These are phyloP conservation scores for Oncorhynchus kisutch DNA, from an alignment of 2,113 vertebrate genomes.

Conservation along the genomic window DNA sequence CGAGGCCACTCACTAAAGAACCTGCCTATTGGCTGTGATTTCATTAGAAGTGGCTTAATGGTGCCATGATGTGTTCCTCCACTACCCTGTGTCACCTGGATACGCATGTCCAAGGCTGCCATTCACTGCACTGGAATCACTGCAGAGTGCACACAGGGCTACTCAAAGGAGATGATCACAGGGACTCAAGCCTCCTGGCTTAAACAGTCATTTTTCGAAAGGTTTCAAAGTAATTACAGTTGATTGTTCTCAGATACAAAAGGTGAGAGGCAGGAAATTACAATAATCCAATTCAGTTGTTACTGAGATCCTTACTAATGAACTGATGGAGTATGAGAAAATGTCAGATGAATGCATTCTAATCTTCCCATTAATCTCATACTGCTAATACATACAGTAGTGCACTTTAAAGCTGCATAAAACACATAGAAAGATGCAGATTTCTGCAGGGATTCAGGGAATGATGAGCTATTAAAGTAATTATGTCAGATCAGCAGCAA, in stretches of 20 bases:
- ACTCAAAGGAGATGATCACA: not conserved
- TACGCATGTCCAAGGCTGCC: slow-evolving; percentile 18
- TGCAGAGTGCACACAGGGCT: slow-evolving; percentile 1
- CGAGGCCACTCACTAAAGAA: slow-evolving; percentile 25
- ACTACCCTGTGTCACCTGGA: slow-evolving; percentile 38
- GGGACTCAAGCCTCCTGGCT: not conserved
- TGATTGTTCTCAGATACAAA: too few relatives aligned
- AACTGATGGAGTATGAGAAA: not conserved
- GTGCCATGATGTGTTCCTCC: slow-evolving; percentile 69
- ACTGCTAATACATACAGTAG: not conserved
- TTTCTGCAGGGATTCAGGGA: not conserved
- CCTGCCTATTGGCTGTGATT: slow-evolving; percentile 63
- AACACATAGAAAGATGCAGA: not conserved
- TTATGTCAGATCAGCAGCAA: not conserved
- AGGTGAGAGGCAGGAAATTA: too few relatives aligned
- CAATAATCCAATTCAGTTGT: too few relatives aligned
- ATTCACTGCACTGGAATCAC: slow-evolving; percentile 11
- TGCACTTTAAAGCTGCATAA: slow-evolving; percentile 2
- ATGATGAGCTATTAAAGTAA: too few relatives aligned
- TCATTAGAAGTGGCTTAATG: slow-evolving; percentile 77
- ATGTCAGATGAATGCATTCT: not conserved
- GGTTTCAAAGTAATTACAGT: too few relatives aligned
- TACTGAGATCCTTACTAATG: not conserved
- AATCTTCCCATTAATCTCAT: not conserved
- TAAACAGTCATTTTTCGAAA: too few relatives aligned